Percentiles rank a stretch among this genome's conserved stretches.
These are phyloP conservation scores for Drosophila littoralis DNA, from an alignment of 1,140 invertebrate genomes.

Conservation along the genomic window DNA sequence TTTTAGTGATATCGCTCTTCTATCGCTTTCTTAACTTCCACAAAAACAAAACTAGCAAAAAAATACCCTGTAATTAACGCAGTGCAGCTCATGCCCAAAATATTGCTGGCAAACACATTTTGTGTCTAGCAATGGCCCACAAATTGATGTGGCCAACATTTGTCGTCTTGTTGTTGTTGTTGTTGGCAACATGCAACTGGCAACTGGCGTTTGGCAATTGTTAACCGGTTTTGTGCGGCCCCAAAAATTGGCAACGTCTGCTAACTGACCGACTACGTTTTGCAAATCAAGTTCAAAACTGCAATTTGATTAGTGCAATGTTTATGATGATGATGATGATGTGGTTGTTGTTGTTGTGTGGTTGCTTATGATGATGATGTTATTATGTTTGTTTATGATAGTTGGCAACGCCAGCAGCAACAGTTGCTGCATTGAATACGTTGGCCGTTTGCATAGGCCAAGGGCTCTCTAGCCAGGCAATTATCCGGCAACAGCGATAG, in stretches of 20 bases:
- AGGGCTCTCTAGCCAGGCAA: conserved; percentile 31
- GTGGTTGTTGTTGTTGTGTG: neutral
- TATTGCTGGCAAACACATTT: neutral
- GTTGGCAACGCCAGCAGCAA: conserved; percentile 1
- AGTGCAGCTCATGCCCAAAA: neutral
- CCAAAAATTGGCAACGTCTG: conserved; percentile 11
- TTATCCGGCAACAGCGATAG: conserved; percentile 3
- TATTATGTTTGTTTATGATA: neutral
- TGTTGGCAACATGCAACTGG: conserved; percentile 14
- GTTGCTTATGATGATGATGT: conserved; percentile 1
- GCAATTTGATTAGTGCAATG: conserved; percentile 49
- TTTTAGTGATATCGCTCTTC: no score
- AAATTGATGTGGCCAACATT: conserved; percentile 5
- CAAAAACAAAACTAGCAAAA: no score
- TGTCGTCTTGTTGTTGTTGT: conserved; percentile 6
- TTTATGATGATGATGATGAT: conserved; percentile 7
- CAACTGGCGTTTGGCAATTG: conserved; percentile 20
- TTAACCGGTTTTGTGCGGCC: conserved; percentile 32
- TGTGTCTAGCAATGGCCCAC: conserved; percentile 15
- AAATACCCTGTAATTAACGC: no score
- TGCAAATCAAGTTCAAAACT: conserved; percentile 65
- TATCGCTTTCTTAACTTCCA: no score
- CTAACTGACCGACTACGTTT: conserved; percentile 22
- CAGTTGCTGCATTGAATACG: conserved; percentile 28
- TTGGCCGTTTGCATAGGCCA: conserved; percentile 34